A percentile compares a stretch with the other conserved stretches of the same genome.
Evolutionary conservation across 2,888 invertebrate species (phyloP).

Genomic region (Pemphredon lugubris): DNA sequence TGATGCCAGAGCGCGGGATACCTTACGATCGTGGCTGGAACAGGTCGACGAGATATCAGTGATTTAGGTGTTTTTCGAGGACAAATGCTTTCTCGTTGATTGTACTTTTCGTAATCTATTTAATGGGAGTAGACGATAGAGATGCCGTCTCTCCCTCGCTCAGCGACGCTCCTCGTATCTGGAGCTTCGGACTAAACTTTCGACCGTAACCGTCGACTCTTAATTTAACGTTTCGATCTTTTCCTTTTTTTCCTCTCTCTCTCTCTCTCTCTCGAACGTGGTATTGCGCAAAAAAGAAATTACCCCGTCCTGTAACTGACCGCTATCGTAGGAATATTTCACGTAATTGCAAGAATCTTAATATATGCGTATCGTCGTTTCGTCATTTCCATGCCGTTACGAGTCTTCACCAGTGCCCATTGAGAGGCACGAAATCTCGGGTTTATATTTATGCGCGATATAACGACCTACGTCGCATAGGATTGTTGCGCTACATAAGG

Average conservation of each 20-base stretch:
- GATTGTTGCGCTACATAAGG: conserved; percentile 47
- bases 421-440: neutral
- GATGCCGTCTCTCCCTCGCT: neutral
- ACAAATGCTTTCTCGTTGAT: conserved; percentile 36
- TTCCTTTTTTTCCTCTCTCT: too few relatives aligned
- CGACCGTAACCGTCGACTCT: too few relatives aligned
- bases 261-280: too few relatives aligned
- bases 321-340: too few relatives aligned
- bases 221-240: too few relatives aligned
- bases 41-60: conserved; percentile 34
- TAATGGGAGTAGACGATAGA: conserved; percentile 5
- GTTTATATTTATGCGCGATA: conserved; percentile 39
- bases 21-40: conserved; percentile 21
- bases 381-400: neutral
- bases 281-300: too few relatives aligned
- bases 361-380: neutral
- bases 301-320: too few relatives aligned
- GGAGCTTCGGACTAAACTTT: too few relatives aligned
- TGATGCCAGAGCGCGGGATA: conserved; percentile 19
- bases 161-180: too few relatives aligned
- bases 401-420: neutral
- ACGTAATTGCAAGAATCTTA: neutral
- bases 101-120: conserved; percentile 26
- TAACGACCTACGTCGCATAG: conserved; percentile 39
- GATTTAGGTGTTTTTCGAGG: conserved; percentile 19